Conservation (phyloP, 1,140 invertebrate species). For the Plectrocnemia conspersa region DNA sequence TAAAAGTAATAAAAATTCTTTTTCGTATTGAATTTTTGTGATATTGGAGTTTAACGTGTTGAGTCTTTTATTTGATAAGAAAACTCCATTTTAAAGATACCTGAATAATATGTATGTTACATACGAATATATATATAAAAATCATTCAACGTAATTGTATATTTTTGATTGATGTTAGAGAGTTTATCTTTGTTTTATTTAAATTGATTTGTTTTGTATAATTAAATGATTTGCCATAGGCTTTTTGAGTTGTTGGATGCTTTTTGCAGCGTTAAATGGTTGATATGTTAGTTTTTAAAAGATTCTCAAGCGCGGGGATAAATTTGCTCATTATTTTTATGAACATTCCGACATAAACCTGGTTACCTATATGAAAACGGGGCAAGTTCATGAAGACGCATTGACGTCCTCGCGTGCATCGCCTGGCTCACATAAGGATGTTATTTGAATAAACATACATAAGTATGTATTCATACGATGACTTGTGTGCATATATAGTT, state of each 20-base stretch:
- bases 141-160: background rate
- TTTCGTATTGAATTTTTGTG: conserved; percentile 28
- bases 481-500: conserved; percentile 12
- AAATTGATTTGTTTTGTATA: conserved; percentile 1
- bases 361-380: conserved; percentile 4
- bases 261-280: background rate
- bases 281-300: conserved; percentile 5
- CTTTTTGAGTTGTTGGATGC: background rate
- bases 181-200: conserved; percentile 13
- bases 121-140: conserved; percentile 9
- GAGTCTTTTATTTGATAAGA: conserved; percentile 32
- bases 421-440: conserved; percentile 15
- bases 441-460: conserved; percentile 19
- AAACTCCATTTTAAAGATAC: conserved; percentile 27
- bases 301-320: background rate
- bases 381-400: background rate
- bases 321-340: conserved; percentile 14
- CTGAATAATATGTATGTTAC: conserved; percentile 23
- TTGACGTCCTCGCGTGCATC: conserved; percentile 2
- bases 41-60: conserved; percentile 28
- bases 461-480: conserved; percentile 15
- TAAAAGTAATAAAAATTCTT: conserved; percentile 14
- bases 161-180: background rate
- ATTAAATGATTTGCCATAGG: conserved; percentile 2
- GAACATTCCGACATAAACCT: conserved; percentile 17